These are phyloP conservation scores for Amblyornis subalaris DNA, from an alignment of 2,113 vertebrate species.

Conservation along the genomic window DNA sequence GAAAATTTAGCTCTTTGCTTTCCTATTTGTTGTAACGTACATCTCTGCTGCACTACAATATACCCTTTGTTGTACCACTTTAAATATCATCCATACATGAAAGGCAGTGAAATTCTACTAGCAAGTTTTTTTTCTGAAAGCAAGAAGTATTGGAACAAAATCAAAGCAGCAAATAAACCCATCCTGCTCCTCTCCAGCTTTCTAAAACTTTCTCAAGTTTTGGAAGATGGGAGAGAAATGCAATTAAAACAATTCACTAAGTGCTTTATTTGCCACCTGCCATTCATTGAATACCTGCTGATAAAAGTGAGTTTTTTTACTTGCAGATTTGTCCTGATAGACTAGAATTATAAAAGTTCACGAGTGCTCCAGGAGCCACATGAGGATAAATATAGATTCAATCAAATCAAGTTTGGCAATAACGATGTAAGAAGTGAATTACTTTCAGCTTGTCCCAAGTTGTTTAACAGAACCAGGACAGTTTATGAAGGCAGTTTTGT, in stretches of 20 bases:
- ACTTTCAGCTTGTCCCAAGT: neutral
- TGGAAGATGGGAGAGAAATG: constrained; percentile 39
- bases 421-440: constrained; percentile 49
- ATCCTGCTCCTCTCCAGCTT: neutral
- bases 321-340: constrained; percentile 77
- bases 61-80: neutral
- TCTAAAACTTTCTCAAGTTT: constrained; percentile 55
- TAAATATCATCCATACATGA: neutral
- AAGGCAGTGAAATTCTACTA: neutral
- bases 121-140: neutral
- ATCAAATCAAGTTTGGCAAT: constrained; percentile 72
- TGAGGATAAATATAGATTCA: constrained; percentile 69
- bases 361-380: constrained; percentile 63
- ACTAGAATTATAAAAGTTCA: constrained; percentile 68
- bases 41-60: neutral
- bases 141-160: neutral
- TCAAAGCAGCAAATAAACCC: constrained; percentile 17
- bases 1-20: neutral
- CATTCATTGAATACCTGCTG: constrained; percentile 73
- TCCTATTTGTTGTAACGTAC: neutral
- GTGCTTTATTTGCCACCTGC: constrained; percentile 73
- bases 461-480: neutral
- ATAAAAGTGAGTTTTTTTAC: constrained; percentile 73
- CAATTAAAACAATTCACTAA: constrained; percentile 69
- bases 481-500: neutral